phyloP scores from a whole-genome alignment of 2,888 invertebrate species.

The Zygaena filipendulae region DNA sequence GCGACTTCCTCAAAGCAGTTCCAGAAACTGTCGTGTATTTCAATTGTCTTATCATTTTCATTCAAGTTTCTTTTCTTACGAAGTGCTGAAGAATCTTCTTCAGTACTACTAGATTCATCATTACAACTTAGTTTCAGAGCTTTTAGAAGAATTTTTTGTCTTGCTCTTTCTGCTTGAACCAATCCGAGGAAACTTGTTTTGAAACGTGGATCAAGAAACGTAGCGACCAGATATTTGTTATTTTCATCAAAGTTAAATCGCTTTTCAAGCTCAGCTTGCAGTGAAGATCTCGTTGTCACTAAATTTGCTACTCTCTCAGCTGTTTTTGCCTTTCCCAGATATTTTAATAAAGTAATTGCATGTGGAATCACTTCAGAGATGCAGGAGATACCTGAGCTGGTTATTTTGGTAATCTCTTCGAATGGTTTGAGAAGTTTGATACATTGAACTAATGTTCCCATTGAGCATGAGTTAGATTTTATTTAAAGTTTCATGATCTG shows the following conservation, averaged over 20 bases:
- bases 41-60: constrained; percentile 19
- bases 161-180: not conserved
- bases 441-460: constrained; percentile 20
- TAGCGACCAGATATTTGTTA: constrained; percentile 12
- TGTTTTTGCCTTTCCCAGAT: constrained; percentile 12
- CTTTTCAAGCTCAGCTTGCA: constrained; percentile 16
- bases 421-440: constrained; percentile 20
- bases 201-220: constrained; percentile 12
- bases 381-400: constrained; percentile 19
- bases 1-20: constrained; percentile 21
- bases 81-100: not conserved
- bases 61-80: too few relatives aligned
- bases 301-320: constrained; percentile 9
- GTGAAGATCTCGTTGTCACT: constrained; percentile 10
- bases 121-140: not conserved
- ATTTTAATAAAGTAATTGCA: constrained; percentile 11
- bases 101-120: not conserved
- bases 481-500: constrained; percentile 13
- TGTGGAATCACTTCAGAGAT: constrained; percentile 20
- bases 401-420: constrained; percentile 22
- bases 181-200: constrained; percentile 10
- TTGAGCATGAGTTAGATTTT: constrained; percentile 16
- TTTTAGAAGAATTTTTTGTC: not conserved
- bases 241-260: constrained; percentile 15
- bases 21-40: constrained; percentile 20